These are phyloP conservation scores for Porites evermanni DNA, from an alignment of 92 coral and sea anemone genomes.

Conservation along the genomic window DNA sequence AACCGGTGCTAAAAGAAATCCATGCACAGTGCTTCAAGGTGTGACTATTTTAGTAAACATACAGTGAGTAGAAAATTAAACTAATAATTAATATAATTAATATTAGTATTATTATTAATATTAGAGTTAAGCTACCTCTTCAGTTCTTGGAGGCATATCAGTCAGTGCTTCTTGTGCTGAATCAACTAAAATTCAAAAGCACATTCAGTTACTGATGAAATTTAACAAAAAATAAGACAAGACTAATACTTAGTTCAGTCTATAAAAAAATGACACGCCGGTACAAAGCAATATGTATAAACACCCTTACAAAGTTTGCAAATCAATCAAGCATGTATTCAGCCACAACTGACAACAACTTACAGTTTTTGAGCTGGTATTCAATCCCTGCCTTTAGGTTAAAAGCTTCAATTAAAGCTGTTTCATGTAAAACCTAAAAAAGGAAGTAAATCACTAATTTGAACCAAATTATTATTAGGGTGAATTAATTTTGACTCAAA, in stretches of 20 bases:
- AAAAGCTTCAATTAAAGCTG: conserved; percentile 97
- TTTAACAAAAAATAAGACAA: no score
- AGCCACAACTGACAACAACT: conserved; percentile 38
- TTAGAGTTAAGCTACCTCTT: conserved; percentile 65
- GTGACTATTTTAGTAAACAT: no score
- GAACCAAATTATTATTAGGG: no score
- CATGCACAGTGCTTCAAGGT: no score
- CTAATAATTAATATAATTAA: no score
- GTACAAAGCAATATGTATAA: no score
- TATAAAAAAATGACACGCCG: no score
- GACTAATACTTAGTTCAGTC: no score
- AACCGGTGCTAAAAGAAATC: no score
- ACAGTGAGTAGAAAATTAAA: not conserved
- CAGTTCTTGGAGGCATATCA: conserved; percentile 99
- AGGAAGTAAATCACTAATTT: not conserved
- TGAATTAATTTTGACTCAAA: no score
- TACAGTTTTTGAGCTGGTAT: conserved; percentile 96
- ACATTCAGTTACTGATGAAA: not conserved
- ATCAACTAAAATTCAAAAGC: conserved; percentile 65
- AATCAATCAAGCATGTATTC: not conserved
- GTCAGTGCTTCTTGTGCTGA: conserved; percentile 99
- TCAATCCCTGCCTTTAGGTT: conserved; percentile 97
- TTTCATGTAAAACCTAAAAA: conserved; percentile 88
- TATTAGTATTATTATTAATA: no score
- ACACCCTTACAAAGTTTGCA: not conserved